Conservation (phyloP, 2,113 vertebrate genomes). For the Jacana jacana region DNA sequence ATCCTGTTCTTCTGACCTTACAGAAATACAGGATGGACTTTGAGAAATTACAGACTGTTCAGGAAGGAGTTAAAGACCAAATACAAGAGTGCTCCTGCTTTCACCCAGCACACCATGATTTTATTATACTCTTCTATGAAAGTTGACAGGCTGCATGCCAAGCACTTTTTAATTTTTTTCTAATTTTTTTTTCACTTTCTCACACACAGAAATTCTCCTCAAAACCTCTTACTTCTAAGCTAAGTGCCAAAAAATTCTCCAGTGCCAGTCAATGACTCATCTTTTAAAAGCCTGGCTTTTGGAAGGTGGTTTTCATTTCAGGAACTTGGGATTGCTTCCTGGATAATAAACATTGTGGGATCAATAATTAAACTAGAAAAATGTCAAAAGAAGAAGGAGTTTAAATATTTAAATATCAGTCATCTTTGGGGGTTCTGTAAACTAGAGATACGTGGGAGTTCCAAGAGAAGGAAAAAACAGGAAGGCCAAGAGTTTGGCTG, state of each 20-base stretch:
- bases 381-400: constrained; percentile 20
- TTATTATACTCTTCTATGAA: constrained; percentile 12
- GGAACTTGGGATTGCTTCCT: constrained; percentile 68
- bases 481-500: not conserved
- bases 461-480: not conserved
- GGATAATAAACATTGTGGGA: constrained; percentile 66
- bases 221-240: constrained; percentile 57
- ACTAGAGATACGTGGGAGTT: not conserved
- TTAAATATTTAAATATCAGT: constrained; percentile 48
- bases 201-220: constrained; percentile 51
- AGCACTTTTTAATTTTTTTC: not conserved
- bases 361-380: constrained; percentile 66
- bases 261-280: constrained; percentile 72
- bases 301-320: constrained; percentile 72
- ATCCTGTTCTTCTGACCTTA: not conserved
- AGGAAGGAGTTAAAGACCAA: not conserved
- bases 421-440: constrained; percentile 20
- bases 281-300: constrained; percentile 43
- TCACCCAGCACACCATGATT: constrained; percentile 4
- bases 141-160: constrained; percentile 17
- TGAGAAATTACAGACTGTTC: not conserved
- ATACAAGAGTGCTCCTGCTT: not conserved
- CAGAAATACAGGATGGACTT: not conserved
- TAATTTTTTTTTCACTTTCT: constrained; percentile 6
- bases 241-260: constrained; percentile 50